A percentile compares a stretch with the other conserved stretches of the same genome.
phyloP scores from a whole-genome alignment of 2,888 invertebrate species.

The Ferdinandea cuprea region DNA sequence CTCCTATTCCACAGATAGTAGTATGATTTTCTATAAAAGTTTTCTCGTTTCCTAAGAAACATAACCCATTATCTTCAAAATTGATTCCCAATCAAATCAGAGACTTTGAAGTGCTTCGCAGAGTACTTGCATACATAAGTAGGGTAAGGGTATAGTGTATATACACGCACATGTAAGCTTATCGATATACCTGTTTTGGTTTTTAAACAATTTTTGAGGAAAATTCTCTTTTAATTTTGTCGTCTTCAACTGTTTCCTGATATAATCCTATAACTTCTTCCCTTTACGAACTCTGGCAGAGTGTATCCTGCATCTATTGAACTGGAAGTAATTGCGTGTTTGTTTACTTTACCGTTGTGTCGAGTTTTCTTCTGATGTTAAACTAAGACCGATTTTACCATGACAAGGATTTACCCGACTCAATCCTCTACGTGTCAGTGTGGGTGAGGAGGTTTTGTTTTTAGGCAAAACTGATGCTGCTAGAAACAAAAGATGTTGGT shows the following conservation, averaged over 20 bases:
- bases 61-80: background rate
- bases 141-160: background rate
- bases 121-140: background rate
- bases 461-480: too few relatives aligned
- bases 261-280: too few relatives aligned
- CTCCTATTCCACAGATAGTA: background rate
- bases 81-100: constrained; percentile 1
- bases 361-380: constrained; percentile 21
- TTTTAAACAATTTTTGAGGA: constrained; percentile 17
- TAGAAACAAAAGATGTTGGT: too few relatives aligned
- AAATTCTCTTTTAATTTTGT: constrained; percentile 1
- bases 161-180: background rate
- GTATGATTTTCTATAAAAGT: background rate
- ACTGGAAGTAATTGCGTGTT: constrained; percentile 38
- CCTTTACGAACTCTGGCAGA: background rate
- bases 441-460: background rate
- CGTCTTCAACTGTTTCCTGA: background rate
- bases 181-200: background rate
- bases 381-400: constrained; percentile 33
- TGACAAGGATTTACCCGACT: constrained; percentile 1
- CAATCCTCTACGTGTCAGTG: background rate
- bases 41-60: background rate
- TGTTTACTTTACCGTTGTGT: constrained; percentile 44
- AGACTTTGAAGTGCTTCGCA: constrained; percentile 8
- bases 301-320: constrained; percentile 20